Conservation (phyloP, 2,113 vertebrate species). For the Tachysurus vachellii region DNA sequence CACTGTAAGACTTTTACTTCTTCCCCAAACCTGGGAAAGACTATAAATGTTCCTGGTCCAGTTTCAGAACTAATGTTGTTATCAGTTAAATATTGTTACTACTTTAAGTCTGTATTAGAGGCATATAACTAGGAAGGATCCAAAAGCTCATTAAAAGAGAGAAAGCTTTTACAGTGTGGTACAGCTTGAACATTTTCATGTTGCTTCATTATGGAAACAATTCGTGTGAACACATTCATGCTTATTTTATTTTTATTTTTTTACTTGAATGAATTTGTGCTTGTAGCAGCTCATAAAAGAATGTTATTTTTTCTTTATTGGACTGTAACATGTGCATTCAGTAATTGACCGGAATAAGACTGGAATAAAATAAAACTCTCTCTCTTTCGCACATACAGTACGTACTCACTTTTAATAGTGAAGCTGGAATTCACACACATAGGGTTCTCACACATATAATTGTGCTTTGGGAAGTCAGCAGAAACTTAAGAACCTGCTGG, state of each 20-base stretch:
- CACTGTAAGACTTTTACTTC: not conserved
- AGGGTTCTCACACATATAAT: not conserved
- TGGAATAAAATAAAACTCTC: not conserved
- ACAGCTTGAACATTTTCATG: not conserved
- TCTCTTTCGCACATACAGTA: not conserved
- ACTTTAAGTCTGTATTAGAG: not conserved
- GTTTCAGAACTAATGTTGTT: not conserved
- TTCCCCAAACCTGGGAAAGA: slow-evolving; percentile 1
- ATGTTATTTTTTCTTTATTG: not conserved
- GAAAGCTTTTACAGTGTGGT: not conserved
- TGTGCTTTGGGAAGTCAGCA: not conserved
- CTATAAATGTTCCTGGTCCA: not conserved
- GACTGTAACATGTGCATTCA: not conserved
- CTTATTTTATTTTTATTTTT: not conserved
- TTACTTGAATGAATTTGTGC: not conserved
- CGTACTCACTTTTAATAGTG: not conserved
- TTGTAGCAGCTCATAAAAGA: not conserved
- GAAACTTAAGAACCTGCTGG: not conserved
- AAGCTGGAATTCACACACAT: too few relatives aligned
- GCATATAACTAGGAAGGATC: not conserved
- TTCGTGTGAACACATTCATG: not conserved
- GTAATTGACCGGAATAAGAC: not conserved
- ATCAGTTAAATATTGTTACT: not conserved
- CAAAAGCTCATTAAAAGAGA: not conserved
- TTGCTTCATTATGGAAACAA: not conserved